A percentile compares a stretch with the other conserved stretches of the same genome.
These are phyloP conservation scores for Eristalis intricaria DNA, from an alignment of 2,888 invertebrate genomes.

Conservation along the genomic window DNA sequence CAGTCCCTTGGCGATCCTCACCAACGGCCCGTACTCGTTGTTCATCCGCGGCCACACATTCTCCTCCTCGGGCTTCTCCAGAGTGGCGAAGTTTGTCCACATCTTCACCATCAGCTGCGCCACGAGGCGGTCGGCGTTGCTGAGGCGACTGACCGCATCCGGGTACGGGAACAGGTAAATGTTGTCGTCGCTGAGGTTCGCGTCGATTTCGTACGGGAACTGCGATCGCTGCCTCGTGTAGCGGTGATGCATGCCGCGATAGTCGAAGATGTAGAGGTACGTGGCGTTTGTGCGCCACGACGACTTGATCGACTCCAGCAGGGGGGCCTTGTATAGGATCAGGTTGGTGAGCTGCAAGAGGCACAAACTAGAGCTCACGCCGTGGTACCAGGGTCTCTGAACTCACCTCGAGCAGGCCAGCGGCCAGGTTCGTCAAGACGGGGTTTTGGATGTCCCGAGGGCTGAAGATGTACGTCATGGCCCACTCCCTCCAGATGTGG, in stretches of 20 bases:
- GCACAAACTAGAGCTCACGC: neutral
- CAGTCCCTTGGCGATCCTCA: constrained; percentile 76
- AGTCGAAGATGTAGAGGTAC: constrained; percentile 82
- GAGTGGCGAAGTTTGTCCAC: constrained; percentile 80
- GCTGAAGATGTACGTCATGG: constrained; percentile 76
- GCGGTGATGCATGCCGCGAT: constrained; percentile 80
- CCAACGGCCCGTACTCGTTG: constrained; percentile 78
- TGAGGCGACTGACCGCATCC: constrained; percentile 77
- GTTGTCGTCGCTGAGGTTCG: constrained; percentile 84
- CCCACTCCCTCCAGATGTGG: constrained; percentile 76
- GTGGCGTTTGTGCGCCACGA: constrained; percentile 77
- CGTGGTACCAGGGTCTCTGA: neutral
- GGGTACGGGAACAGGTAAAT: constrained; percentile 83
- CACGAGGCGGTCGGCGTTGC: constrained; percentile 78
- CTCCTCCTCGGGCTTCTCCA: constrained; percentile 75
- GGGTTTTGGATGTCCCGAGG: constrained; percentile 74
- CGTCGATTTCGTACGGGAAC: constrained; percentile 82
- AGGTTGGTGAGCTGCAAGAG: constrained; percentile 76
- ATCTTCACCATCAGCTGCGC: constrained; percentile 80
- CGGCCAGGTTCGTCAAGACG: constrained; percentile 71
- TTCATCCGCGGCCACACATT: constrained; percentile 76
- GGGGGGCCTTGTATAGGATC: constrained; percentile 78
- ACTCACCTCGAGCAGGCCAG: constrained; percentile 76
- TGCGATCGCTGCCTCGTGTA: constrained; percentile 78
- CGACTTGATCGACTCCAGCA: constrained; percentile 77